Evolutionary conservation across 2,797 vertebrate species (phyloP), one percentile per base, ranked within the genome.

Genomic region (Microctenopoma lineatum): DNA sequence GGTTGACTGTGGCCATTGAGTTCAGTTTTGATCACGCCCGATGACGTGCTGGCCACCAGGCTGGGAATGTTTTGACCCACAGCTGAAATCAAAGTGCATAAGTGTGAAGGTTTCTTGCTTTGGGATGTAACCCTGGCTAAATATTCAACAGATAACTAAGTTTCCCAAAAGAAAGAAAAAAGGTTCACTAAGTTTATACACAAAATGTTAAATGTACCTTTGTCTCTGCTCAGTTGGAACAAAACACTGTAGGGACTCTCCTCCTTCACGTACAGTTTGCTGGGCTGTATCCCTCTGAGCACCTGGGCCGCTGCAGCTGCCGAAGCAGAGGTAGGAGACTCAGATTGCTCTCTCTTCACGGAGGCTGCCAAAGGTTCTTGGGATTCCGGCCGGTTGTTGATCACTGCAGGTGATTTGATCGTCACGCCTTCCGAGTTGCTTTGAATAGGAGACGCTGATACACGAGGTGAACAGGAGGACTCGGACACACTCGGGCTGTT

Each of bases 341-440:
- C 95, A 0, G 93, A 89, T 87, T 93, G 92, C 90, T 98, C 96
- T 45, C 90, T 96, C 94, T 98, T 99, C 84, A 98, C 93, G 0
- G 92, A 91, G 32, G 92, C 82, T 5, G 90, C 89, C 66, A 89
- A 86, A 71, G 59, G 59, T 81, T 96, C 95, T 51, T 86, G 93
- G n/a, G 92, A 90, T 42, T 95, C 95, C 60, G 93, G 93, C 53
- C 92, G 90, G 87, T 81, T 91, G 89, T 80, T 84, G 77, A 86
- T 88, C 34, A 82, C 85, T 29, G 91, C 89, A 0, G 94, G 93
- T 25, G 95, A 96, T 87, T 94, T 96, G 73, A 94, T 94, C 52
- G 81, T 88, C 75, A 93, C 85, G 83, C 93, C 94, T 65, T 96
- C 96, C 0, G 94, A 86, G 57, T 91, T 89, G 89, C 93, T 95